phyloP scores from a whole-genome alignment of 1,140 invertebrate species.

The Drosophila simulans region DNA sequence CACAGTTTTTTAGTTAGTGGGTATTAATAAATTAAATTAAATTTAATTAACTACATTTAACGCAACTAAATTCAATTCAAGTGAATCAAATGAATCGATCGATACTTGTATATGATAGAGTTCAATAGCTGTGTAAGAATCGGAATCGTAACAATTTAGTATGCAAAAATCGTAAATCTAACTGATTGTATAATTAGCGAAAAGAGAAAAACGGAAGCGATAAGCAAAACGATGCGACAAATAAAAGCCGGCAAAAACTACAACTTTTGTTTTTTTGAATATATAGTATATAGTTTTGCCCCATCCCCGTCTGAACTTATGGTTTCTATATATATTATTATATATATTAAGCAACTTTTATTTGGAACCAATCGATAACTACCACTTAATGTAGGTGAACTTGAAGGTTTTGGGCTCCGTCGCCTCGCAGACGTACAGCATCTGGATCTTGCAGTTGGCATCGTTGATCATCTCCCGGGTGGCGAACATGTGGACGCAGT shows the following conservation, averaged over 20 bases:
- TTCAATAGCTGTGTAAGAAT: slow-evolving; percentile 63
- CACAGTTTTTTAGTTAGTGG: slow-evolving; percentile 41
- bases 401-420: slow-evolving; percentile 72
- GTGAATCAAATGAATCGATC: slow-evolving; percentile 31
- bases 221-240: slow-evolving; percentile 63
- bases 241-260: slow-evolving; percentile 46
- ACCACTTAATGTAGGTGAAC: slow-evolving; percentile 73
- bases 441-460: slow-evolving; percentile 74
- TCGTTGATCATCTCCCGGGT: slow-evolving; percentile 69
- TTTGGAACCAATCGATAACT: not conserved
- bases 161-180: slow-evolving; percentile 43
- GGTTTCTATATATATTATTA: too few species aligned
- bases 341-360: not conserved
- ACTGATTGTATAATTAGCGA: slow-evolving; percentile 48
- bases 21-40: slow-evolving; percentile 39
- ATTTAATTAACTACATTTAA: slow-evolving; percentile 44
- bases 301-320: too few species aligned
- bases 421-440: slow-evolving; percentile 69
- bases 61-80: slow-evolving; percentile 40
- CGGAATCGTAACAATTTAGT: slow-evolving; percentile 70
- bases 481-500: slow-evolving; percentile 74
- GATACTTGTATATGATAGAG: slow-evolving; percentile 53
- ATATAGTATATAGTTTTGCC: too few species aligned
- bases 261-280: not conserved
- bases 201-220: slow-evolving; percentile 39